These are phyloP conservation scores for Lampropteryx suffumata DNA, from an alignment of 2,888 invertebrate species.

Conservation along the genomic window DNA sequence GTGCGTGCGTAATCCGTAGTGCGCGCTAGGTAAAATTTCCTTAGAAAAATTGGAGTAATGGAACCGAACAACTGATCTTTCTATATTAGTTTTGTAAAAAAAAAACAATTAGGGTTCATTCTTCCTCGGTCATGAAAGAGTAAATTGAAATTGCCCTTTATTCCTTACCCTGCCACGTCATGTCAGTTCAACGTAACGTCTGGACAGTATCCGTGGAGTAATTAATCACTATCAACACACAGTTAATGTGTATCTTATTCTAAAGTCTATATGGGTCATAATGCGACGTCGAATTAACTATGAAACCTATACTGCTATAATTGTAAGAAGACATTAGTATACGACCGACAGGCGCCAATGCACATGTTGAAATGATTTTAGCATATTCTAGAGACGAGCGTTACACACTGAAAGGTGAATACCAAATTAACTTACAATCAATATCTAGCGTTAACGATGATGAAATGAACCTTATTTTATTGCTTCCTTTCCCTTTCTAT, in stretches of 20 bases:
- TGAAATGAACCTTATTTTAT: too few species aligned
- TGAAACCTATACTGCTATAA: conserved; percentile 27
- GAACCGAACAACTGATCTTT: too few species aligned
- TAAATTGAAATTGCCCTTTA: conserved; percentile 16
- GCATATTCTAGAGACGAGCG: conserved; percentile 8
- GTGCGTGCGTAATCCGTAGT: too few species aligned
- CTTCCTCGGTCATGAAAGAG: not conserved
- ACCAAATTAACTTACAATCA: not conserved
- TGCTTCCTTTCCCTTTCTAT: too few species aligned
- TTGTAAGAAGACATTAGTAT: conserved; percentile 28
- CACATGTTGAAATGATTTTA: conserved; percentile 24
- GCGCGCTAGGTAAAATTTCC: too few species aligned
- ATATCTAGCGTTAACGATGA: not conserved
- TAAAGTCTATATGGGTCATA: conserved; percentile 28
- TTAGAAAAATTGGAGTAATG: too few species aligned
- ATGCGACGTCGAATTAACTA: conserved; percentile 15
- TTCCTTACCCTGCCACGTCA: conserved; percentile 51
- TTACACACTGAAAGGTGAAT: conserved; percentile 2
- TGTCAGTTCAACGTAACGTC: conserved; percentile 62
- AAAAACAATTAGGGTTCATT: not conserved
- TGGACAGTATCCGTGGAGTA: conserved; percentile 62
- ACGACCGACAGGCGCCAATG: conserved; percentile 36
- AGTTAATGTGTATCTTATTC: conserved; percentile 36
- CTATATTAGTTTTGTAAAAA: too few species aligned
- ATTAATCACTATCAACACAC: conserved; percentile 47